These are phyloP conservation scores for Poeciliopsis infans DNA, from an alignment of 2,797 vertebrate species.

Conservation along the genomic window DNA sequence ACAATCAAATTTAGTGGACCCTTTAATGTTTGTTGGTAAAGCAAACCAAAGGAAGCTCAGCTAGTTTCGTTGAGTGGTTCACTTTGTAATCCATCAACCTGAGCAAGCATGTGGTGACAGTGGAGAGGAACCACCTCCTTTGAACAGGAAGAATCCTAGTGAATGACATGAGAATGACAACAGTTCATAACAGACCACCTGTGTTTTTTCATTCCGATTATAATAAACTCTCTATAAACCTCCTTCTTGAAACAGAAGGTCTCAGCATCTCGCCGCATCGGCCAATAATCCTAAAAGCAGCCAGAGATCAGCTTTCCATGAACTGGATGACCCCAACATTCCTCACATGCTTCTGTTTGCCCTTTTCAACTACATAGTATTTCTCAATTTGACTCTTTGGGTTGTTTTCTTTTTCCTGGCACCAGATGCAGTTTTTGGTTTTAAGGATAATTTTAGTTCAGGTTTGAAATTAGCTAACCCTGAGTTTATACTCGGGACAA, in stretches of 20 bases:
- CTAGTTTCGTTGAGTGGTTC: background rate
- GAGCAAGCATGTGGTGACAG: background rate
- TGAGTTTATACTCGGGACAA: background rate
- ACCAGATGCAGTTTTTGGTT: background rate
- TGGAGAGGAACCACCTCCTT: background rate
- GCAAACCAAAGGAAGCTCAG: background rate
- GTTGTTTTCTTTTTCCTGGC: background rate
- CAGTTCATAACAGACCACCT: background rate
- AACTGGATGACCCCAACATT: constrained; percentile 15
- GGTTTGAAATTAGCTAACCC: background rate
- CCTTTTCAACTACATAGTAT: background rate
- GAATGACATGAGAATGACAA: background rate
- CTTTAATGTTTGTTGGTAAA: background rate
- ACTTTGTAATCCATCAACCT: background rate
- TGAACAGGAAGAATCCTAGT: background rate
- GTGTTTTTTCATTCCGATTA: background rate
- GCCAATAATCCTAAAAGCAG: background rate
- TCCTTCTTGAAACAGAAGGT: background rate
- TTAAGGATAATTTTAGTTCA: background rate
- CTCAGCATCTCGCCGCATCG: background rate
- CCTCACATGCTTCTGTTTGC: constrained; percentile 13
- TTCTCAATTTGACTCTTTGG: background rate
- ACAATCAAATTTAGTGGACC: background rate
- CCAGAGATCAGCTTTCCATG: background rate
- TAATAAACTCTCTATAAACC: background rate